A percentile compares a stretch with the other conserved stretches of the same genome.
Evolutionary conservation across 2,888 invertebrate species (phyloP).

Genomic region (Camptogramma bilineatum): DNA sequence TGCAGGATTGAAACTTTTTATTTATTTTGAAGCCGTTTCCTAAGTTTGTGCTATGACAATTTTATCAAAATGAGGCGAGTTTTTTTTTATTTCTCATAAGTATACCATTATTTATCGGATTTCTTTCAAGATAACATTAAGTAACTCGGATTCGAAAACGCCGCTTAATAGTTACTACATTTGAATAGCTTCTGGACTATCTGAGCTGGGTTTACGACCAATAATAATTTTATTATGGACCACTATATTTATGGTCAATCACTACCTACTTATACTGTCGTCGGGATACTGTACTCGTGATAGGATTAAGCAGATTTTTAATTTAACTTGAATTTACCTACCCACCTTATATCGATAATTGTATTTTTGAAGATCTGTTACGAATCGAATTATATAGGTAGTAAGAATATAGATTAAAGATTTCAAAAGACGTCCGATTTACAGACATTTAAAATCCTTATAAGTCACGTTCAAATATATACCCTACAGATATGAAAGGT

Average conservation of each 20-base stretch:
- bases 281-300: conserved; percentile 20
- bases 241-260: conserved; percentile 37
- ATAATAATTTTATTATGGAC: conserved; percentile 46
- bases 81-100: not conserved
- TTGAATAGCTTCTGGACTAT: conserved; percentile 30
- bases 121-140: conserved; percentile 23
- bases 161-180: conserved; percentile 37
- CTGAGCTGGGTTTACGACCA: conserved; percentile 43
- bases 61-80: no score
- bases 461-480: no score
- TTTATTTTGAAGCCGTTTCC: no score
- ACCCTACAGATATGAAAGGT: no score
- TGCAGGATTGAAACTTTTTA: no score
- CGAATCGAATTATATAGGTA: no score
- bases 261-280: conserved; percentile 34
- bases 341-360: not conserved
- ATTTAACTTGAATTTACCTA: not conserved
- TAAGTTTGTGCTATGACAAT: no score
- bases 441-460: no score
- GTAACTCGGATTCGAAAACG: conserved; percentile 28
- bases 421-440: no score
- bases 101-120: conserved; percentile 1
- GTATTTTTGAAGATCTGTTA: no score
- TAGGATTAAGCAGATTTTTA: conserved; percentile 6
- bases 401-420: no score